Conservation (phyloP, 2,113 vertebrate genomes). For the Dermatemys mawii region DNA sequence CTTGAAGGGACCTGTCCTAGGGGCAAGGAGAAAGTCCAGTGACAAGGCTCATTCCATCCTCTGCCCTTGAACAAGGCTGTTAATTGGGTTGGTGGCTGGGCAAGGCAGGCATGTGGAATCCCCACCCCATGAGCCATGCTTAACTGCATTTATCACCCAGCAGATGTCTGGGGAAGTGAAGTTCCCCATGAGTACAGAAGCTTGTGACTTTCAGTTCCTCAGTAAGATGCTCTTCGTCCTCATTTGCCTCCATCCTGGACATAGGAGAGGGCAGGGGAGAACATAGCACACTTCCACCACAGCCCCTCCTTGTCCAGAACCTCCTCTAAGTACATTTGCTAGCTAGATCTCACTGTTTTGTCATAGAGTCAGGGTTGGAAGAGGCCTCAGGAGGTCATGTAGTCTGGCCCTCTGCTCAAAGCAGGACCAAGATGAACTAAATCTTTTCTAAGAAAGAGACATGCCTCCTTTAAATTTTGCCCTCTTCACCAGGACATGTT, state of each 20-base stretch:
- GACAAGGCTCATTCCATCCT: background rate
- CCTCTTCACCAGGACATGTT: background rate
- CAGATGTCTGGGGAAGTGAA: background rate
- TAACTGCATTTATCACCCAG: background rate
- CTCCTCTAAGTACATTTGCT: background rate
- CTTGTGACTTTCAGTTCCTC: background rate
- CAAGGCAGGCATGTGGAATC: background rate
- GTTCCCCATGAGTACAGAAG: background rate
- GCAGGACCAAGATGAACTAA: no score
- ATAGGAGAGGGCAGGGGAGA: no score
- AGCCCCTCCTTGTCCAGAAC: background rate
- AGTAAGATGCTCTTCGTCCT: rapidly evolving
- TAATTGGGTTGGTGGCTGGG: no score
- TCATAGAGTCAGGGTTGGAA: no score
- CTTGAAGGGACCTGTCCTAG: background rate
- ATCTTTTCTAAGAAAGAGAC: no score
- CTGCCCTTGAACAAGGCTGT: no score
- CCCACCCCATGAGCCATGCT: rapidly evolving
- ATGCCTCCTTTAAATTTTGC: background rate
- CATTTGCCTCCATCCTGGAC: rapidly evolving
- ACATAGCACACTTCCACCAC: background rate
- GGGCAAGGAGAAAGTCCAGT: background rate
- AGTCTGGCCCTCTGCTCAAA: no score
- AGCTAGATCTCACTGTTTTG: background rate
- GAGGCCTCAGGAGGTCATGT: no score